Evolutionary conservation across 1,140 invertebrate species (phyloP).

Genomic region (Brachionus calyciflorus): DNA sequence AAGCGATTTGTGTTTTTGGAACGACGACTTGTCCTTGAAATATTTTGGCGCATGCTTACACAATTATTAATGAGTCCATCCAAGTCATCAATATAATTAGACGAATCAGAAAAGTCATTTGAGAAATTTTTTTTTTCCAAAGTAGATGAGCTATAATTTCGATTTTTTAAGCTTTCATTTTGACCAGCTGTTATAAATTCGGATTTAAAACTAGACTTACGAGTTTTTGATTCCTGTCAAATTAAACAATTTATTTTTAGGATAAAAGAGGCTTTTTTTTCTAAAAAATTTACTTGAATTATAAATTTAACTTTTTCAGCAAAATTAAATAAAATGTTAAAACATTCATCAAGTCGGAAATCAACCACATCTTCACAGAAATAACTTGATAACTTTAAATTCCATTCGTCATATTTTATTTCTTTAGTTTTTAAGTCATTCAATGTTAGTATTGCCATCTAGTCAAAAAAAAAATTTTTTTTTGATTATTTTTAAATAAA

Average conservation of each 20-base stretch:
- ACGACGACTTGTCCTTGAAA: neutral
- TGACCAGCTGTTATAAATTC: too few species aligned
- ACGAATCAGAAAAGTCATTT: neutral
- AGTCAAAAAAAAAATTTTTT: neutral
- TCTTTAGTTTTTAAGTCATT: conserved; percentile 73
- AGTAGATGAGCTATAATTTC: neutral
- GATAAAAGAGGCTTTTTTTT: neutral
- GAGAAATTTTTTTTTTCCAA: neutral
- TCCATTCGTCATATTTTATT: conserved; percentile 71
- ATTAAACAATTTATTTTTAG: neutral
- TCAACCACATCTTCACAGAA: conserved; percentile 57
- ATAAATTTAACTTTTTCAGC: conserved; percentile 18
- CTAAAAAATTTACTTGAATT: neutral
- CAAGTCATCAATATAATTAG: conserved; percentile 4
- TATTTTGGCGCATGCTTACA: too few species aligned
- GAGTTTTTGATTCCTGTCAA: neutral
- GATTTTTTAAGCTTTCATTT: neutral
- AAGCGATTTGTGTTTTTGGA: neutral
- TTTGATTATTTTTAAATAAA: too few species aligned
- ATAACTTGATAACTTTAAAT: conserved; percentile 52
- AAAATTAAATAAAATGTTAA: conserved; percentile 47
- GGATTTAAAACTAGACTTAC: too few species aligned
- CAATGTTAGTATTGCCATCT: conserved; percentile 76
- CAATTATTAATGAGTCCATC: conserved; percentile 4
- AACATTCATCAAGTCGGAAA: conserved; percentile 59